These are phyloP conservation scores for Pachycephala philippinensis DNA, from an alignment of 2,113 vertebrate genomes.

Conservation along the genomic window DNA sequence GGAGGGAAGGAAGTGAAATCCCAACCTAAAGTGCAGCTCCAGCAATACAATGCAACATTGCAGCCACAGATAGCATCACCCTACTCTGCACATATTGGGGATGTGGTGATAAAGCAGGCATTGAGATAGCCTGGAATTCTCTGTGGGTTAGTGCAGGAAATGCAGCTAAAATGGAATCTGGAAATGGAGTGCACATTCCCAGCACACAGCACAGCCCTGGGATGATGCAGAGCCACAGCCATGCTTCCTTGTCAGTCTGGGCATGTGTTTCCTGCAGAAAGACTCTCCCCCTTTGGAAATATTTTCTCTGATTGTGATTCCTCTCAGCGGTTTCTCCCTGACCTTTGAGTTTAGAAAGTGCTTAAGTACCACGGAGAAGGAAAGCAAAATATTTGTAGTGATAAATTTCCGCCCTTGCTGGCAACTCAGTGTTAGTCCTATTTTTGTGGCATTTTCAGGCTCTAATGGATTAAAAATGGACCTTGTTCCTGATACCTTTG, in stretches of 20 bases:
- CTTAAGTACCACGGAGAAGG: slow-evolving; percentile 17
- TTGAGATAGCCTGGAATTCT: background rate
- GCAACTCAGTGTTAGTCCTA: background rate
- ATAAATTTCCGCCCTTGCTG: background rate
- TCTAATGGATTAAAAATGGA: background rate
- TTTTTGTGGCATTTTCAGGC: background rate
- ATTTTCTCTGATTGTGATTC: slow-evolving; percentile 24
- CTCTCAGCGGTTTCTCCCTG: slow-evolving; percentile 27
- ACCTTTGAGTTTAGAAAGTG: slow-evolving; percentile 45
- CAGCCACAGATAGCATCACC: background rate
- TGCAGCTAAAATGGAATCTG: background rate
- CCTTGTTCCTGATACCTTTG: background rate
- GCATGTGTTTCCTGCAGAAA: background rate
- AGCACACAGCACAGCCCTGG: background rate
- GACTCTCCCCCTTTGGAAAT: background rate
- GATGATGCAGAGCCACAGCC: background rate
- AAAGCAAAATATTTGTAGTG: slow-evolving; percentile 26
- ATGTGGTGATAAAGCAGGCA: background rate
- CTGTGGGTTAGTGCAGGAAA: background rate
- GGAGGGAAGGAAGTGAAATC: background rate
- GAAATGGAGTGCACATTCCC: background rate
- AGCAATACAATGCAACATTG: background rate
- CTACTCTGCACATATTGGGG: background rate
- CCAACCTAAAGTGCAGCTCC: background rate
- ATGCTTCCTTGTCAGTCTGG: background rate